These are phyloP conservation scores for Nezara viridula DNA, from an alignment of 2,888 invertebrate species.

Conservation along the genomic window DNA sequence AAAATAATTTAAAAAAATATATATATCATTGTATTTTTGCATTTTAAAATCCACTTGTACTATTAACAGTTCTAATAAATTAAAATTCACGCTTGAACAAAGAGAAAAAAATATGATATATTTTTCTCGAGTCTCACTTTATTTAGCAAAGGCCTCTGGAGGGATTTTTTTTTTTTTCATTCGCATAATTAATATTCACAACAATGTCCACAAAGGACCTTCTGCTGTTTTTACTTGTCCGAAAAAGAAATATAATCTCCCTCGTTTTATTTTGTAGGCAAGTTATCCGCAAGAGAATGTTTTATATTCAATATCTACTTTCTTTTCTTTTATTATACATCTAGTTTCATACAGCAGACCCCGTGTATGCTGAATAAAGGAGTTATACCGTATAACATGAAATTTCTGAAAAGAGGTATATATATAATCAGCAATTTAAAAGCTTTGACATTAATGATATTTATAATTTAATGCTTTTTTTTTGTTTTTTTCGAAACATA, in stretches of 20 bases:
- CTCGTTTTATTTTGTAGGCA: not conserved
- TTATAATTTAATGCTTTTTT: no score
- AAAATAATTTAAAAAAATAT: no score
- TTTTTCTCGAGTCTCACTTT: not conserved
- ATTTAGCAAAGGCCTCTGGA: conserved; percentile 19
- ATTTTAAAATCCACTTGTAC: no score
- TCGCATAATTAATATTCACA: conserved; percentile 17
- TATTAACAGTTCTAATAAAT: not conserved
- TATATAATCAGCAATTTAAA: no score
- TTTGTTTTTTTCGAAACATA: no score
- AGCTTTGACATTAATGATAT: no score
- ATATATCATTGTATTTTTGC: no score
- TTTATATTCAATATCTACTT: not conserved
- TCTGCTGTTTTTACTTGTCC: not conserved
- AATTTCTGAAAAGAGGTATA: no score
- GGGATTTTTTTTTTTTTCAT: not conserved
- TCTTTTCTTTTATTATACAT: not conserved
- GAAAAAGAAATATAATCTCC: not conserved
- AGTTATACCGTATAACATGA: not conserved
- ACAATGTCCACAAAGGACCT: not conserved
- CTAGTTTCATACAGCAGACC: not conserved
- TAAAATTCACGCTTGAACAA: not conserved
- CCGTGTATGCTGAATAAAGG: not conserved
- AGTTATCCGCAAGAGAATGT: not conserved
- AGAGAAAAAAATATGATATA: not conserved